Evolutionary conservation across 2,797 vertebrate species (phyloP).

Genomic region (Argentina silus): DNA sequence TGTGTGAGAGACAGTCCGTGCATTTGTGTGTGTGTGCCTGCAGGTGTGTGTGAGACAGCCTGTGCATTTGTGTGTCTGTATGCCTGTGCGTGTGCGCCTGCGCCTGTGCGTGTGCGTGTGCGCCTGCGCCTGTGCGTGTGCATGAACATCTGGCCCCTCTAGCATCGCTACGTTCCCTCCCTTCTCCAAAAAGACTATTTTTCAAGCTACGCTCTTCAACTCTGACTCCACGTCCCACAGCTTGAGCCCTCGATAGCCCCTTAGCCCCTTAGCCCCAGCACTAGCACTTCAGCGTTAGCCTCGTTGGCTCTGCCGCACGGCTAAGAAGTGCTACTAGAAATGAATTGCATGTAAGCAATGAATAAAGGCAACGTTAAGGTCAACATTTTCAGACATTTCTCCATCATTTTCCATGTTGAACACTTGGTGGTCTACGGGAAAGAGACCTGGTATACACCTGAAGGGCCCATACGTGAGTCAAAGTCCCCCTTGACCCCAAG

Average conservation of each 20-base stretch:
- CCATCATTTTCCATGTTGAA: background rate
- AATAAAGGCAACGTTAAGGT: no score
- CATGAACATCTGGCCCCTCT: background rate
- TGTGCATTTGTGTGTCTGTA: background rate
- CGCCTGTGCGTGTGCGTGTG: background rate
- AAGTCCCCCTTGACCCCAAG: background rate
- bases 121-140: background rate
- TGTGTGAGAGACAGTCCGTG: background rate
- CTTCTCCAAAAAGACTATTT: no score
- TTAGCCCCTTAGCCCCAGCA: no score
- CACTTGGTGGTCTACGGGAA: background rate
- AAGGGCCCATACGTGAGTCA: background rate
- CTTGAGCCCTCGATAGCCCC: no score
- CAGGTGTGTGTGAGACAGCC: background rate
- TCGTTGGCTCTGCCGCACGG: no score
- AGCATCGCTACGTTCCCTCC: no score
- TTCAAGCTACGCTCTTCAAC: no score
- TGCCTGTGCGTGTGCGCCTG: background rate
- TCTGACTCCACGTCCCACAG: no score
- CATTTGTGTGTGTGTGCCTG: background rate
- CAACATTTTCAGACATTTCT: no score
- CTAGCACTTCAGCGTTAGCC: no score
- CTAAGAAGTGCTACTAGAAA: no score
- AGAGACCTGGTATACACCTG: background rate
- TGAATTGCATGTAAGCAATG: no score